phyloP scores from a whole-genome alignment of 2,797 vertebrate genomes.

The Cyprinodon diabolis region DNA sequence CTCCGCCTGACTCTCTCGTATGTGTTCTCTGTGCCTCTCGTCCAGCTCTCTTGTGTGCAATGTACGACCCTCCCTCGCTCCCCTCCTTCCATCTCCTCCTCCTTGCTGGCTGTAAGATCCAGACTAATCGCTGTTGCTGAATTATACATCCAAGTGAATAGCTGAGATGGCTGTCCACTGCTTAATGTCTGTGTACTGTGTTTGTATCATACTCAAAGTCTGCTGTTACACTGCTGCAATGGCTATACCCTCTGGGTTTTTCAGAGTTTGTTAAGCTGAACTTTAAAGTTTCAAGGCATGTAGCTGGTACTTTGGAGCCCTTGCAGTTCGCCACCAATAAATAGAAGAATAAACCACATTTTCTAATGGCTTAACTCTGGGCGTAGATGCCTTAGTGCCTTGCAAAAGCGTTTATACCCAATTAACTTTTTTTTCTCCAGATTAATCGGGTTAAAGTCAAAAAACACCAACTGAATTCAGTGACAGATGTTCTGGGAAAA shows the following conservation, averaged over 20 bases:
- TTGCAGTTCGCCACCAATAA: constrained; percentile 17
- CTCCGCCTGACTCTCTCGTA: constrained; percentile 48
- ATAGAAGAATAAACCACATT: background rate
- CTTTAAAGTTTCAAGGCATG: constrained; percentile 61
- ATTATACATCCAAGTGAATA: constrained; percentile 89
- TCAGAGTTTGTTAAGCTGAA: constrained; percentile 71
- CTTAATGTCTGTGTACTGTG: constrained; percentile 77
- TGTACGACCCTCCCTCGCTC: constrained; percentile 44
- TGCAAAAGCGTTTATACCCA: background rate
- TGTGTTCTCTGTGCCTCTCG: constrained; percentile 64
- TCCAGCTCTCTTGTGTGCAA: constrained; percentile 74
- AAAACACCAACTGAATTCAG: too few relatives aligned
- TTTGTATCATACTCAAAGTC: constrained; percentile 70
- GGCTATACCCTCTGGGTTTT: constrained; percentile 69
- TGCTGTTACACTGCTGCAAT: constrained; percentile 60
- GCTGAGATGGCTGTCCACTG: constrained; percentile 73
- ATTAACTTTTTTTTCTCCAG: background rate
- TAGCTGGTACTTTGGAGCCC: constrained; percentile 36
- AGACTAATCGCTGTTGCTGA: constrained; percentile 84
- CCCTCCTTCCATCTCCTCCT: constrained; percentile 12
- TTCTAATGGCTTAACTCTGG: background rate
- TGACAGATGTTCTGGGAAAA: too few relatives aligned
- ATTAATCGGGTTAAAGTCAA: too few relatives aligned
- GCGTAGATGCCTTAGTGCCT: background rate
- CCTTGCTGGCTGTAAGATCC: constrained; percentile 68